A percentile compares a stretch with the other conserved stretches of the same genome.
These are phyloP conservation scores for Acronicta psi DNA, from an alignment of 2,888 invertebrate species.

Conservation along the genomic window DNA sequence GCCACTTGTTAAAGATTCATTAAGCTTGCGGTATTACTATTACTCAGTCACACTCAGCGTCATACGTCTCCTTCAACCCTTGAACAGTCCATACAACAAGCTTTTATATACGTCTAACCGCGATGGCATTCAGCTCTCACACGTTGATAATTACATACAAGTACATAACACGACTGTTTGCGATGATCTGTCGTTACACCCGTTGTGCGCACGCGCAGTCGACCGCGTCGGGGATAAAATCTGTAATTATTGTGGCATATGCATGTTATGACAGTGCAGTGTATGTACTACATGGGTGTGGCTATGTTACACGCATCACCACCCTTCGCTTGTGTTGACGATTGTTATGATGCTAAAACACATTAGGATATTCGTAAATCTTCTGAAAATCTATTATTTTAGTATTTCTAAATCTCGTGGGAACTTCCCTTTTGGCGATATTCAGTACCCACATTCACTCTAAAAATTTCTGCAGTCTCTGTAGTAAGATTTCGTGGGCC, in stretches of 20 bases:
- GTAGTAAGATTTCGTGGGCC: no score
- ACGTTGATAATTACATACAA: conserved; percentile 22
- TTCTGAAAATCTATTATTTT: no score
- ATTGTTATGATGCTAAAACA: background rate
- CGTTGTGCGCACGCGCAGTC: conserved; percentile 2
- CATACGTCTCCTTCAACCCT: background rate
- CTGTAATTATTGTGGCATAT: conserved; percentile 25
- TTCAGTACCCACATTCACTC: no score
- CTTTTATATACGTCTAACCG: background rate
- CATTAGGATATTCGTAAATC: no score
- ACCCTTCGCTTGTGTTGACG: conserved; percentile 29
- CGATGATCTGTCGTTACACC: conserved; percentile 30
- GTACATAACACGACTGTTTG: conserved; percentile 1
- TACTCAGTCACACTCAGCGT: no score
- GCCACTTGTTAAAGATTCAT: no score
- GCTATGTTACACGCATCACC: conserved; percentile 39
- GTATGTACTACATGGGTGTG: conserved; percentile 10
- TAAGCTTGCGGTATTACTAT: no score
- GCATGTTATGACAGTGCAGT: conserved; percentile 6
- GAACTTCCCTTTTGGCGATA: no score
- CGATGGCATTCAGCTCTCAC: conserved; percentile 21
- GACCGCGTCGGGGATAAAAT: conserved; percentile 24
- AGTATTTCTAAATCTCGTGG: no score
- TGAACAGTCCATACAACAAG: background rate
- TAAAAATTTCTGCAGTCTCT: no score